Evolutionary conservation across 2,113 vertebrate species (phyloP).

Genomic region (Hucho hucho): DNA sequence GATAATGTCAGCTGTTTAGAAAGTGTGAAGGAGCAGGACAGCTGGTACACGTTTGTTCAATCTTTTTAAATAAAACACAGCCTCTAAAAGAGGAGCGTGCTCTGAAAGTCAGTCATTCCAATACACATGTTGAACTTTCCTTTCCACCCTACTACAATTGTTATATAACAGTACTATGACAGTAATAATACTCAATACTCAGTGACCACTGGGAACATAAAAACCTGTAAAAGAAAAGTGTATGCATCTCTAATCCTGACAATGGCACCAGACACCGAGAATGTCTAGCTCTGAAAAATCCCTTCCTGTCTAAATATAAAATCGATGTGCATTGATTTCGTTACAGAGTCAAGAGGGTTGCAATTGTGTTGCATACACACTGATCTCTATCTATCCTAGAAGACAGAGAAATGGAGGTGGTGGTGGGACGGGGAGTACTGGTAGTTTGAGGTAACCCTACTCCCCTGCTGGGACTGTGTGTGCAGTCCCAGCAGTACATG

Average conservation of each 20-base stretch:
- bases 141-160: no score
- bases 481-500: no score
- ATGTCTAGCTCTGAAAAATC: background rate
- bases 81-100: no score
- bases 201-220: background rate
- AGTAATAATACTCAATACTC: background rate
- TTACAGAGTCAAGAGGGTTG: slow-evolving; percentile 6
- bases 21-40: no score
- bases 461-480: background rate
- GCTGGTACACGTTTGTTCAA: no score
- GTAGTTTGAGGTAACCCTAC: background rate
- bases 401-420: slow-evolving; percentile 5
- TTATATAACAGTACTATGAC: no score
- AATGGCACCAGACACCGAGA: no score
- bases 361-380: background rate
- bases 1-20: no score
- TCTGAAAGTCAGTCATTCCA: no score
- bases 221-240: background rate
- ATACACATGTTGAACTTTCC: no score
- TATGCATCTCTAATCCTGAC: background rate
- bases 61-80: no score
- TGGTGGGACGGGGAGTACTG: background rate
- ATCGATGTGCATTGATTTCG: slow-evolving; percentile 20
- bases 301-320: slow-evolving; percentile 21
- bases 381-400: background rate